Evolutionary conservation across 2,797 vertebrate genomes (phyloP).

Genomic region (Microhierax caerulescens): DNA sequence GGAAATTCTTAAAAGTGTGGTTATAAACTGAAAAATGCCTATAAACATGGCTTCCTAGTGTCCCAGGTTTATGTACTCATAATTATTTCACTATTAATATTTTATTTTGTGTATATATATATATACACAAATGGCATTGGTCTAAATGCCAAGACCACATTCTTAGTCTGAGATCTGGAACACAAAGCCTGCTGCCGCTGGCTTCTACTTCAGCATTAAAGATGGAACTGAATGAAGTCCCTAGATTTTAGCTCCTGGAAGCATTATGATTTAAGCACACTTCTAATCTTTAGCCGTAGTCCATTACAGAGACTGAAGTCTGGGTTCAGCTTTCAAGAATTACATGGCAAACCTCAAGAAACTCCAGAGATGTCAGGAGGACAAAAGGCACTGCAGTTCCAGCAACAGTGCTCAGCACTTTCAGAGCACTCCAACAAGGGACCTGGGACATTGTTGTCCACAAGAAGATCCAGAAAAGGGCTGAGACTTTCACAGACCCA

Average conservation of each 20-base stretch:
- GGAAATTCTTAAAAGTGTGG: constrained; percentile 36
- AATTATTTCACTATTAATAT: background rate
- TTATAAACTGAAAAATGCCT: constrained; percentile 35
- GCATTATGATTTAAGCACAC: background rate
- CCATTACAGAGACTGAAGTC: background rate
- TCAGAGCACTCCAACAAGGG: background rate
- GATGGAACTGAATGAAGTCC: background rate
- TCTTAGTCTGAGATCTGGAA: background rate
- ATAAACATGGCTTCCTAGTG: background rate
- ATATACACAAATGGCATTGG: background rate
- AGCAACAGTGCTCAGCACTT: background rate
- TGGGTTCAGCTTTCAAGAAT: background rate
- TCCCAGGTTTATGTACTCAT: background rate
- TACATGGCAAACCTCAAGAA: background rate
- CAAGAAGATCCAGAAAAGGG: background rate
- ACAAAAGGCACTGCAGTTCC: background rate
- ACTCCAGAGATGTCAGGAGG: background rate
- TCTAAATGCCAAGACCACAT: background rate
- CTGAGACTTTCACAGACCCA: background rate
- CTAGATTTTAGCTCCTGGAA: background rate
- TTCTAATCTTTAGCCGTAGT: background rate
- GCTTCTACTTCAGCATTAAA: background rate
- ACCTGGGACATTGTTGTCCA: background rate
- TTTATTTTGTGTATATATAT: background rate
- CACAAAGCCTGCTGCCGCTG: background rate